Base-by-base conservation (phyloP, 2,797 vertebrate genomes). In the Peromyscus nudipes region DNA sequence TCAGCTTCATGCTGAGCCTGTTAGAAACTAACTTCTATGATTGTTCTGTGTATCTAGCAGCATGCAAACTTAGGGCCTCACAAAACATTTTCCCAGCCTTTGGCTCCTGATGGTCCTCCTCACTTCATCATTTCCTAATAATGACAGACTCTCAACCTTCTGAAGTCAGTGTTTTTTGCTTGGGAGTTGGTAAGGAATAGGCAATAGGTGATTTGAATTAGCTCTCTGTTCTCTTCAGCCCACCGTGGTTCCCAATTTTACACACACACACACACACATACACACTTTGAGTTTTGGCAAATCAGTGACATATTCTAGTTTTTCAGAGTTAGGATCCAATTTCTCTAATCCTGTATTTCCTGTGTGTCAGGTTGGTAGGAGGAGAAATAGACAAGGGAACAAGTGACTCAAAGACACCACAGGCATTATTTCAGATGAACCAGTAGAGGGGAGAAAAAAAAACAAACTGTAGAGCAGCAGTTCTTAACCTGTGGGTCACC, bases 151-250 rank as follows among this genome's bases (percentile, higher is more conserved):
- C 69, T 49, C 2, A 64, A 0, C 69, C 67, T 92, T 52, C 29
- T 62, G 12, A 96, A 89, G 64, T 94, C 17, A 88, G 8, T 67
- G 52, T 60, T 43, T 14, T 95, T 79, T 93, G 34, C 27, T 71
- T 84, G 9, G 31, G 65, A 79, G 37, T 73, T 49, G 40, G 9
- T 77, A 94, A 29, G 29, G 19, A 71, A n/a, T 88, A 34, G 46
- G 21, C 64, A 17, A 52, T 64, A 64, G 46, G 37, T 10, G 14
- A 21, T 40, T 55, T 84, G 19, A 76, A 31, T 87, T 40, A 65
- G 19, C 6, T 17, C 10, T 85, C 4, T 62, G 67, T 62, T 37
- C 76, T 4, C 2, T 67, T 92, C 9, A 43, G 17, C 46, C 4
- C 0, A 14, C 60, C 86, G 3, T 40, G 8, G 81, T 79, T 49